Evolutionary conservation across 2,888 invertebrate genomes (phyloP).

Genomic region (Scaptomyza polygonia): DNA sequence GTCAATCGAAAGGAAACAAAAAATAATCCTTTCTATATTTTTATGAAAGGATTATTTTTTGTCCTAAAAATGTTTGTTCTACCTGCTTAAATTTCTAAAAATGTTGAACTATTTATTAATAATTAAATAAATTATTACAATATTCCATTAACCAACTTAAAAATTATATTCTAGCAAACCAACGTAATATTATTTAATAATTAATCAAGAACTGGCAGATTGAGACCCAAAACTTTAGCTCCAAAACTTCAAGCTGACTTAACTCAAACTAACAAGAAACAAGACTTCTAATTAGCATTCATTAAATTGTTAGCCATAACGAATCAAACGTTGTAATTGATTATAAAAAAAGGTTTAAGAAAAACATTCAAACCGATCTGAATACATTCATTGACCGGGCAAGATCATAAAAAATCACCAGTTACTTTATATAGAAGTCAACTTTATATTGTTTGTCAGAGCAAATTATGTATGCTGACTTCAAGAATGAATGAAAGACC

Average conservation of each 20-base stretch:
- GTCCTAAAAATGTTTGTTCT: not conserved
- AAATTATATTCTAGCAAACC: not conserved
- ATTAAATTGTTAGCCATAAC: slow-evolving; percentile 24
- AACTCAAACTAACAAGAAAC: no score
- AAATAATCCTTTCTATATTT: not conserved
- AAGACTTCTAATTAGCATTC: slow-evolving; percentile 11
- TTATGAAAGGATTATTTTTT: no score
- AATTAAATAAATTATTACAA: no score
- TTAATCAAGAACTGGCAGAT: no score
- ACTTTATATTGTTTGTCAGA: slow-evolving; percentile 29
- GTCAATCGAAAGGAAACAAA: slow-evolving; percentile 22
- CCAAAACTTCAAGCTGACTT: not conserved
- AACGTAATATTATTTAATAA: not conserved
- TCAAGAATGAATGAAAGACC: slow-evolving; percentile 24
- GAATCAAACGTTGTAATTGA: slow-evolving; percentile 70
- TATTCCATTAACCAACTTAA: not conserved
- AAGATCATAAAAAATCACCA: slow-evolving; percentile 37
- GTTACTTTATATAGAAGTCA: slow-evolving; percentile 21
- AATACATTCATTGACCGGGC: no score
- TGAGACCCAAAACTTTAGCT: not conserved
- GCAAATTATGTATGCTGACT: slow-evolving; percentile 68
- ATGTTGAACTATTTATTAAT: no score
- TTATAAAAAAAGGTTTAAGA: slow-evolving; percentile 36
- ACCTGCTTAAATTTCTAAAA: not conserved
- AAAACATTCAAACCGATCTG: slow-evolving; percentile 50